Percentiles rank a stretch among this genome's conserved stretches.
These are phyloP conservation scores for Tuta absoluta DNA, from an alignment of 2,888 invertebrate genomes.

Conservation along the genomic window DNA sequence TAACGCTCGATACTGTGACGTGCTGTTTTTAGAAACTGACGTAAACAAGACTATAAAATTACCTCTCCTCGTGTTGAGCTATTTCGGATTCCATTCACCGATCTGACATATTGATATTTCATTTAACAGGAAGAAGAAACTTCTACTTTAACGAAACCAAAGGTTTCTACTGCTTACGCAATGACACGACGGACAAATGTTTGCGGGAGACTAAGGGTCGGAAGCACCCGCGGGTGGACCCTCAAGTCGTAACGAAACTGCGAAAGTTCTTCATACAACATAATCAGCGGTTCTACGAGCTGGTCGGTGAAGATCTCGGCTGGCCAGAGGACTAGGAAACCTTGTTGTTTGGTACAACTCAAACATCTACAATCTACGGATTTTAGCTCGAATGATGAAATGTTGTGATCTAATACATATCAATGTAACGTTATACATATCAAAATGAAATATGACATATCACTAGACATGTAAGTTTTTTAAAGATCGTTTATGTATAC, in stretches of 20 bases:
- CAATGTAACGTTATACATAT: conserved; percentile 62
- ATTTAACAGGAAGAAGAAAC: conserved; percentile 85
- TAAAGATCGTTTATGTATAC: conserved; percentile 75
- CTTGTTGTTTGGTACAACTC: background rate
- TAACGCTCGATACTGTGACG: background rate
- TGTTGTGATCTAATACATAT: conserved; percentile 71
- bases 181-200: conserved; percentile 92
- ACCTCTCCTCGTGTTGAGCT: background rate
- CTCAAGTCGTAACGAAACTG: conserved; percentile 88
- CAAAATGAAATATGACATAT: conserved; percentile 61
- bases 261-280: conserved; percentile 94
- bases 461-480: conserved; percentile 71
- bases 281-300: conserved; percentile 95
- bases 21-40: background rate
- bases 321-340: conserved; percentile 91
- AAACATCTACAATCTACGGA: background rate
- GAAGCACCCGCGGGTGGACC: conserved; percentile 91
- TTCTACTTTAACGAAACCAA: conserved; percentile 98
- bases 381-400: conserved; percentile 25
- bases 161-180: conserved; percentile 95
- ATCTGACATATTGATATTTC: conserved; percentile 16
- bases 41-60: background rate
- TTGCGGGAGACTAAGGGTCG: conserved; percentile 90
- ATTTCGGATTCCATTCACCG: background rate
- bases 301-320: conserved; percentile 94